These are phyloP conservation scores for Neuroscelio doddi DNA, from an alignment of 2,888 invertebrate genomes.

Conservation along the genomic window DNA sequence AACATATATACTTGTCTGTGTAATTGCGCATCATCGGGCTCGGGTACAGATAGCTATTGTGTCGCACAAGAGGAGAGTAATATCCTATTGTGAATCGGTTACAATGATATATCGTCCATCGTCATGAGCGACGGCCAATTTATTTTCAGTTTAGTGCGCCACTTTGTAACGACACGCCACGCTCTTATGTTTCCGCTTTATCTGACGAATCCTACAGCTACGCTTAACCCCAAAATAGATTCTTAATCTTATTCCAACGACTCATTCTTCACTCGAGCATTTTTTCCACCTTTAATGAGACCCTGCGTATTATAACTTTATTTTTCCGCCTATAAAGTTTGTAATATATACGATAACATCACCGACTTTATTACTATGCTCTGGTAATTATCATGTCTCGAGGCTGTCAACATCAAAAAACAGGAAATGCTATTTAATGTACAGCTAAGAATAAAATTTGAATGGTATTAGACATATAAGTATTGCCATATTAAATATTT, in stretches of 20 bases:
- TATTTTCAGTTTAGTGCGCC: slow-evolving; percentile 41
- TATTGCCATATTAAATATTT: no score
- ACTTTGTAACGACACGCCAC: slow-evolving; percentile 6
- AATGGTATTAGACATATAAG: no score
- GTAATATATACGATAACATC: slow-evolving; percentile 1
- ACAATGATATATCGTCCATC: slow-evolving; percentile 57
- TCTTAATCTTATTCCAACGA: neutral
- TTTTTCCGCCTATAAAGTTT: slow-evolving; percentile 4
- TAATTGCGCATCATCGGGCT: slow-evolving; percentile 10
- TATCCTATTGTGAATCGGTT: slow-evolving; percentile 61
- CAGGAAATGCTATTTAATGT: slow-evolving; percentile 7
- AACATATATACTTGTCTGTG: slow-evolving; percentile 8
- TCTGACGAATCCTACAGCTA: neutral
- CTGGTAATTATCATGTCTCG: slow-evolving; percentile 9
- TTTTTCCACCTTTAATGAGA: slow-evolving; percentile 1
- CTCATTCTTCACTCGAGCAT: neutral
- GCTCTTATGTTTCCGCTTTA: neutral
- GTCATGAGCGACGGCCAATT: slow-evolving; percentile 47
- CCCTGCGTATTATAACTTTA: slow-evolving; percentile 1
- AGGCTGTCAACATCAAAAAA: slow-evolving; percentile 2
- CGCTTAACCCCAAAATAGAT: neutral
- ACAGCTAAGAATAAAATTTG: neutral
- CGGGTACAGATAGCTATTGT: slow-evolving; percentile 55
- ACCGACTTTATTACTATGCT: neutral
- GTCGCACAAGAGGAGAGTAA: slow-evolving; percentile 55